phyloP scores from a whole-genome alignment of 1,140 invertebrate species.

The Trichonephila clavata region DNA sequence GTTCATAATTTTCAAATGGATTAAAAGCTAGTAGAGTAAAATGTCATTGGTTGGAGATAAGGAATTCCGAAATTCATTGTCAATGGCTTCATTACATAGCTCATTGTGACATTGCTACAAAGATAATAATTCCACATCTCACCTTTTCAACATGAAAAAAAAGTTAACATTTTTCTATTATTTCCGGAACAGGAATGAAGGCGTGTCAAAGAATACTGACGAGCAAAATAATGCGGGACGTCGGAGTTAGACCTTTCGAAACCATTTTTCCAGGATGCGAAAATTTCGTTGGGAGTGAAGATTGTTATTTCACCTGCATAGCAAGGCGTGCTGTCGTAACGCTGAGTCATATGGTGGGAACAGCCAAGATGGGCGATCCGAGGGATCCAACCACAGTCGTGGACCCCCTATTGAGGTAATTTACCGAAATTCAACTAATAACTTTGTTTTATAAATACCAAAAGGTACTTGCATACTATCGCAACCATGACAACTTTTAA shows the following conservation, averaged over 20 bases:
- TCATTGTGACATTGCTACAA: no score
- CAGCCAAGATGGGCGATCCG: slow-evolving; percentile 86
- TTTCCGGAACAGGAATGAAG: slow-evolving; percentile 70
- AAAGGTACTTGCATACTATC: no score
- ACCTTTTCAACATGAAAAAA: no score
- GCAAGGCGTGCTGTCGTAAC: slow-evolving; percentile 79
- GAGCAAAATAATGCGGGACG: slow-evolving; percentile 37
- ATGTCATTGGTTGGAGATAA: no score
- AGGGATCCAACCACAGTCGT: slow-evolving; percentile 84
- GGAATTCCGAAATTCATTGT: no score
- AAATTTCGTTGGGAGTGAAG: slow-evolving; percentile 37
- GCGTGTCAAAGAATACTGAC: slow-evolving; percentile 68
- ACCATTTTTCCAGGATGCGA: slow-evolving; percentile 80
- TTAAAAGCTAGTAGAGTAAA: no score
- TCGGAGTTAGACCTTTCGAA: slow-evolving; percentile 71
- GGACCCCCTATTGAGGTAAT: slow-evolving; percentile 78
- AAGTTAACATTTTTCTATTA: not conserved
- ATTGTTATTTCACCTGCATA: slow-evolving; percentile 80
- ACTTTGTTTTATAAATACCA: no score
- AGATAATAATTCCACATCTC: no score
- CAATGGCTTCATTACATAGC: no score
- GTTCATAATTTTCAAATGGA: no score
- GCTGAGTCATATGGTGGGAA: slow-evolving; percentile 88
- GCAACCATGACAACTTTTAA: no score
- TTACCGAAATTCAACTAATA: no score